Conservation (phyloP, 2,113 vertebrate genomes). For the Brachyhypopomus gauderio region DNA sequence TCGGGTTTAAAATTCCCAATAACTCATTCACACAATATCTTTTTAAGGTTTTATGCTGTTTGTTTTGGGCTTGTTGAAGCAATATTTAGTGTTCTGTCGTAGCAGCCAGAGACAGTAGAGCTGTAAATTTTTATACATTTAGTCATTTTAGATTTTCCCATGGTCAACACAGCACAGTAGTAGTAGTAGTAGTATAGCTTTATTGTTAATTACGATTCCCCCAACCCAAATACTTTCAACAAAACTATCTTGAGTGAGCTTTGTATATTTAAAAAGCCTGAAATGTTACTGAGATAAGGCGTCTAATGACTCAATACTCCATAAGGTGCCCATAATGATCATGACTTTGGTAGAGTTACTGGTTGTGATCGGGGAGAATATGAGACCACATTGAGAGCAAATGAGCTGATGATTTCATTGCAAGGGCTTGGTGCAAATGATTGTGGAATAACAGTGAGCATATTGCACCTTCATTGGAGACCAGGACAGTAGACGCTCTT, state of each 20-base stretch:
- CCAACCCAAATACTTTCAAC: constrained; percentile 10
- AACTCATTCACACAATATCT: not conserved
- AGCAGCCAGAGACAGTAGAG: constrained; percentile 15
- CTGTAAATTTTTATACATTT: constrained; percentile 12
- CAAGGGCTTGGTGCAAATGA: constrained; percentile 74
- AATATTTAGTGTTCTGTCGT: constrained; percentile 12
- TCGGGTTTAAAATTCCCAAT: not conserved
- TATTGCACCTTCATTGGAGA: constrained; percentile 71
- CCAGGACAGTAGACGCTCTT: constrained; percentile 63
- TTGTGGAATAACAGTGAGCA: constrained; percentile 79
- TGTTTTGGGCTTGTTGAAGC: not conserved
- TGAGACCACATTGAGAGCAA: constrained; percentile 71
- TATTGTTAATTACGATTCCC: too few species aligned
- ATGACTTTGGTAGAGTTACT: constrained; percentile 44
- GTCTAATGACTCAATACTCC: constrained; percentile 42
- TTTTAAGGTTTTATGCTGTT: not conserved
- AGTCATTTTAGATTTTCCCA: constrained; percentile 14
- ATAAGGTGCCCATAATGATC: constrained; percentile 46
- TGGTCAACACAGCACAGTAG: constrained; percentile 24
- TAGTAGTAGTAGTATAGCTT: too few species aligned
- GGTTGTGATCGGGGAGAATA: constrained; percentile 60
- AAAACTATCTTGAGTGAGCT: constrained; percentile 36
- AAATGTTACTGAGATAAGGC: constrained; percentile 36
- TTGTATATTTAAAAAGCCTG: constrained; percentile 27
- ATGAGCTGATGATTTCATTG: constrained; percentile 74